phyloP scores from a whole-genome alignment of 2,888 invertebrate species.

The Hypselothyrea guttata region DNA sequence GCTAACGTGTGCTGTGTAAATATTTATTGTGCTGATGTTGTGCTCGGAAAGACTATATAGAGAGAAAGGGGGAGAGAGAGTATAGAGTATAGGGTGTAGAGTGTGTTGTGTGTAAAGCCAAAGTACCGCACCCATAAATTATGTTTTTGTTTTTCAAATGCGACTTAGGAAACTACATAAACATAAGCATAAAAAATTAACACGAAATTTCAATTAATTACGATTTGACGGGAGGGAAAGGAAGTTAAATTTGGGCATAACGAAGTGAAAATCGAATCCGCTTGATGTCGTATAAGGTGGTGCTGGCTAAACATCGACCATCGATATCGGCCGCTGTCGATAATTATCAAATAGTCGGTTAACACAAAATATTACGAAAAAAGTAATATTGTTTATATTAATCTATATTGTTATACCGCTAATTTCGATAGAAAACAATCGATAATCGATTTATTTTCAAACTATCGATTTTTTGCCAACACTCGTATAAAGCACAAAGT shows the following conservation, averaged over 20 bases:
- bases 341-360: too few species aligned
- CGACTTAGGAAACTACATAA: conserved; percentile 51
- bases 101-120: too few species aligned
- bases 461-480: too few species aligned
- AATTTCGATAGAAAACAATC: too few species aligned
- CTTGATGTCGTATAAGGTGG: too few species aligned
- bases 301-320: too few species aligned
- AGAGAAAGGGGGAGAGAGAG: conserved; percentile 52
- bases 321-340: too few species aligned
- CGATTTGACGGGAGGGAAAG: conserved; percentile 13
- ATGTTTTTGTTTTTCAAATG: conserved; percentile 31
- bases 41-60: conserved; percentile 33
- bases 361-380: too few species aligned
- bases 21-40: conserved; percentile 75
- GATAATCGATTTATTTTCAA: too few species aligned
- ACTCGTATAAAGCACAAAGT: too few species aligned
- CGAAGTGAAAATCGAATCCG: conserved; percentile 10
- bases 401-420: too few species aligned
- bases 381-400: too few species aligned
- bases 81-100: conserved; percentile 27
- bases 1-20: conserved; percentile 37
- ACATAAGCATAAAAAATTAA: conserved; percentile 68
- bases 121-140: conserved; percentile 53
- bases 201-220: conserved; percentile 46
- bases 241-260: conserved; percentile 1